Evolutionary conservation across 2,113 vertebrate genomes (phyloP).

Genomic region (Equus przewalskii): DNA sequence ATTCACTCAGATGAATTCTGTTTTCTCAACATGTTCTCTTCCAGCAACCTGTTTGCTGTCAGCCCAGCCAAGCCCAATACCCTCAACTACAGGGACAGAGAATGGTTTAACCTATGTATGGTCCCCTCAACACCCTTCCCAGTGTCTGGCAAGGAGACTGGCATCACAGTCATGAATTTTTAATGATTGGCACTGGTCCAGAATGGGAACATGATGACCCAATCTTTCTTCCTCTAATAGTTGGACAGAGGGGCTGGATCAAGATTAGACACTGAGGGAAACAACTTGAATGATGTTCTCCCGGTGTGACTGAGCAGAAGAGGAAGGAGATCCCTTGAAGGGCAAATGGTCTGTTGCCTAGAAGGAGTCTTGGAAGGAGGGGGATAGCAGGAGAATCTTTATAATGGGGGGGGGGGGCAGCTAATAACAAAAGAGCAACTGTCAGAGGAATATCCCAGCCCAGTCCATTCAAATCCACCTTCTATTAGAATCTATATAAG

Average conservation of each 20-base stretch:
- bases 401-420: too few relatives aligned
- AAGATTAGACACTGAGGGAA: fast-evolving
- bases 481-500: not conserved
- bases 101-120: fast-evolving
- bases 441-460: not conserved
- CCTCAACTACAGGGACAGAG: not conserved
- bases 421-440: fast-evolving
- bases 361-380: not conserved
- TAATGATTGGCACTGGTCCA: fast-evolving
- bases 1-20: too few relatives aligned
- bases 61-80: not conserved
- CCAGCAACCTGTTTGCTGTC: not conserved
- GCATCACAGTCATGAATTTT: fast-evolving
- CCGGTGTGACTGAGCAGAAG: not conserved
- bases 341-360: not conserved
- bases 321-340: too few relatives aligned
- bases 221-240: fast-evolving
- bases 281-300: not conserved
- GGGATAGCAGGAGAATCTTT: fast-evolving
- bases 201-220: fast-evolving
- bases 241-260: fast-evolving
- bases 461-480: not conserved
- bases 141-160: not conserved
- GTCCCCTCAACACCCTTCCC: fast-evolving
- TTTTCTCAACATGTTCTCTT: too few relatives aligned